Conservation (phyloP, 2,113 vertebrate species). For the Vimba vimba region DNA sequence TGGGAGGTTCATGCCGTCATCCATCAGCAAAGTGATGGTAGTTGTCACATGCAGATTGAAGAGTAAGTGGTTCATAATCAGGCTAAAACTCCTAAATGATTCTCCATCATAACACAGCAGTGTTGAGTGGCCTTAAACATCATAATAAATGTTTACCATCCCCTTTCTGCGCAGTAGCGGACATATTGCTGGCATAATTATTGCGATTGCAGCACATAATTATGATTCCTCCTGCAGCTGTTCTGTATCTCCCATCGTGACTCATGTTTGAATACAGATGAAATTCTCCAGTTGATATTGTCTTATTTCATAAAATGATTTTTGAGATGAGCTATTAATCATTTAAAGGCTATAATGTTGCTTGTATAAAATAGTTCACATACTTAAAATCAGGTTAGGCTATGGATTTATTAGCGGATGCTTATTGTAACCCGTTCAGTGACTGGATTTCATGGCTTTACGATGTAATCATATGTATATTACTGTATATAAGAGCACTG, state of each 20-base stretch:
- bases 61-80: neutral
- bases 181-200: neutral
- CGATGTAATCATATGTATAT: neutral
- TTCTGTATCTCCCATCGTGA: neutral
- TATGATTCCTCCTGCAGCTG: neutral
- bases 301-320: neutral
- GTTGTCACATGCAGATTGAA: neutral
- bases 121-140: conserved; percentile 18
- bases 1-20: neutral
- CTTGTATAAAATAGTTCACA: neutral
- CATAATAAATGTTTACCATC: conserved; percentile 19
- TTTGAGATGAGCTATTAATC: neutral
- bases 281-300: neutral
- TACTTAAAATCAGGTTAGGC: neutral
- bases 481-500: neutral
- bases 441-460: neutral
- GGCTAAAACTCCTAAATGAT: neutral
- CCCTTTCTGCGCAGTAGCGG: neutral
- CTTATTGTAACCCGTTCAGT: neutral
- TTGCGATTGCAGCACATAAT: conserved; percentile 7
- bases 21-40: neutral
- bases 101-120: conserved; percentile 9
- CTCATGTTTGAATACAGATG: neutral
- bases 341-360: neutral
- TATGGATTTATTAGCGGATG: neutral